Percentiles rank a stretch among this genome's conserved stretches.
Conservation (phyloP, 2,797 vertebrate genomes). For the Eulemur rubriventer region DNA sequence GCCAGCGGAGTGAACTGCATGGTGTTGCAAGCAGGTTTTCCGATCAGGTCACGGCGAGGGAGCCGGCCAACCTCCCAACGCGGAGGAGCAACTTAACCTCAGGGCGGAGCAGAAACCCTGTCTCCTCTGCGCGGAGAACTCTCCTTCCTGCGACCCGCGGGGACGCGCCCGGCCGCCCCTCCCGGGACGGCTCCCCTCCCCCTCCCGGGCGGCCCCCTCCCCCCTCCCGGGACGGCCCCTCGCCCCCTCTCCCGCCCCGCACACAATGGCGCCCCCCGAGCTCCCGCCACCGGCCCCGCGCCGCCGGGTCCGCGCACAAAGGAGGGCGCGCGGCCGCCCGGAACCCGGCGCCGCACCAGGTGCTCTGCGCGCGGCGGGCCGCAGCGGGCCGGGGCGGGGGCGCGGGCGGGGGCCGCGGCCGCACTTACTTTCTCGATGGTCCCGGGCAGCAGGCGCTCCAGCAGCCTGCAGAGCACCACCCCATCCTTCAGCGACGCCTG, state of each 20-base stretch:
- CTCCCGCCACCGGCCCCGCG: slow-evolving; percentile 53
- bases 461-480: slow-evolving; percentile 94
- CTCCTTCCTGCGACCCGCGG: background rate
- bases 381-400: background rate
- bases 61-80: background rate
- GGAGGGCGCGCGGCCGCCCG: slow-evolving; percentile 45
- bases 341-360: slow-evolving; percentile 45
- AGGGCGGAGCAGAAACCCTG: background rate
- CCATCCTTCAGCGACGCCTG: slow-evolving; percentile 93
- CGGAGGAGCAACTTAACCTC: background rate
- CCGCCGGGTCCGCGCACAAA: slow-evolving; percentile 64
- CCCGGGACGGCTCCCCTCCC: background rate
- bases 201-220: background rate
- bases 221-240: background rate
- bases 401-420: too few species aligned
- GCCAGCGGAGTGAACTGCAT: slow-evolving; percentile 29
- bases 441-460: slow-evolving; percentile 96
- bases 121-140: background rate
- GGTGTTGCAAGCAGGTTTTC: background rate
- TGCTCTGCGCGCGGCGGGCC: slow-evolving; percentile 1
- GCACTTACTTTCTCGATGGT: slow-evolving; percentile 93
- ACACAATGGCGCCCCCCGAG: slow-evolving; percentile 80
- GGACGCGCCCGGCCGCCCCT: background rate
- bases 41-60: background rate
- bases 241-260: background rate